phyloP scores from a whole-genome alignment of 1,140 invertebrate genomes.

The Drosophila grimshawi region DNA sequence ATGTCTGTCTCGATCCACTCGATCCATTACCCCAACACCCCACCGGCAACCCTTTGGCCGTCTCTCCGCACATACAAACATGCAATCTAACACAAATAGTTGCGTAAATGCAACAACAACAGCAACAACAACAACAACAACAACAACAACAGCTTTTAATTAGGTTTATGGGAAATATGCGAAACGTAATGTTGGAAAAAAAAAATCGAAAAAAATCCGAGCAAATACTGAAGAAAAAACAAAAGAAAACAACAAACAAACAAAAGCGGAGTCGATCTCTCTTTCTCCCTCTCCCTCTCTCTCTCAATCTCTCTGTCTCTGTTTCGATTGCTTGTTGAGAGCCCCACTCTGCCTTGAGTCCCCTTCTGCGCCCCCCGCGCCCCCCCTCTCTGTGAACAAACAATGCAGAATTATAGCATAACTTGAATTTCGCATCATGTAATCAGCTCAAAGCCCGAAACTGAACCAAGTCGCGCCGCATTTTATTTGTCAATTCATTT shows the following conservation, averaged over 20 bases:
- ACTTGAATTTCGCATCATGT: constrained; percentile 78
- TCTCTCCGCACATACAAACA: constrained; percentile 37
- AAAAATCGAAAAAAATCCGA: constrained; percentile 38
- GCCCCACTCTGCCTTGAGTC: neutral
- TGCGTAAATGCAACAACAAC: constrained; percentile 71
- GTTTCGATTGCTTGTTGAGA: too few relatives aligned
- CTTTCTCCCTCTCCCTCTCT: neutral
- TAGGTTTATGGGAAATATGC: constrained; percentile 81
- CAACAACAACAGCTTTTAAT: constrained; percentile 61
- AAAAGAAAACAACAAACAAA: constrained; percentile 33
- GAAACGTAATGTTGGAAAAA: constrained; percentile 55
- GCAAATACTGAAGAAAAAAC: constrained; percentile 36
- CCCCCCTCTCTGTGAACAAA: constrained; percentile 22
- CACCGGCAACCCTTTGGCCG: neutral
- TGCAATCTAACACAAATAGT: constrained; percentile 64
- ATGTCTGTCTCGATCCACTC: neutral
- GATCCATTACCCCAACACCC: neutral
- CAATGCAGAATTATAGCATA: constrained; percentile 83
- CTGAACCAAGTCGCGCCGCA: constrained; percentile 37
- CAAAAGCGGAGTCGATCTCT: constrained; percentile 9
- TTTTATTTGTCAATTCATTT: constrained; percentile 82
- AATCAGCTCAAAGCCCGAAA: constrained; percentile 50
- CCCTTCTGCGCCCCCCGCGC: neutral
- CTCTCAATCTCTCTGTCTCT: too few relatives aligned
- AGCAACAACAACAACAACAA: constrained; percentile 36